Conservation (phyloP, 2,797 vertebrate genomes). For the Melanotaenia boesemani region DNA sequence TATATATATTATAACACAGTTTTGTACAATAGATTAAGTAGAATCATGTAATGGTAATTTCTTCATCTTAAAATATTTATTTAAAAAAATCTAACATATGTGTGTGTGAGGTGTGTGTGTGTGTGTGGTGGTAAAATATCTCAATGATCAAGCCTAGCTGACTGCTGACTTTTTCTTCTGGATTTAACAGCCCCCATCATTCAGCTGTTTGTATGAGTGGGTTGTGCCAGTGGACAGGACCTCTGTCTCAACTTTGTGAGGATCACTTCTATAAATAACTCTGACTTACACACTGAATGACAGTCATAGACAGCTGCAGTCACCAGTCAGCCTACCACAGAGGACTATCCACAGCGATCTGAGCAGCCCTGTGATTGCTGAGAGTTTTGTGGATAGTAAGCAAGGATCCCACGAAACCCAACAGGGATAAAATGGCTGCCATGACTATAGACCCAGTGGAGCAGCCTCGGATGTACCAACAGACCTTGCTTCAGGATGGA, state of each 20-base stretch:
- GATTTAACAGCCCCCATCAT: conserved; percentile 45
- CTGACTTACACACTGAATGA: conserved; percentile 71
- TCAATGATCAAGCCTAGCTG: background rate
- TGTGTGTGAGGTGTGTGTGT: too few species aligned
- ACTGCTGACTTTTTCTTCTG: conserved; percentile 30
- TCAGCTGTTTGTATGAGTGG: conserved; percentile 84
- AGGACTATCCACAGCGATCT: conserved; percentile 35
- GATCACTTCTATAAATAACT: conserved; percentile 87
- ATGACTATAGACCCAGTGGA: conserved; percentile 88
- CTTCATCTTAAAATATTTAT: too few species aligned
- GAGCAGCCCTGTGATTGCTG: conserved; percentile 54
- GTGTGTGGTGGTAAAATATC: too few species aligned
- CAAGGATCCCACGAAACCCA: conserved; percentile 47
- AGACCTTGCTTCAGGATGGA: conserved; percentile 95
- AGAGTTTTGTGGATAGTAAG: conserved; percentile 55
- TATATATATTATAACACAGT: too few species aligned
- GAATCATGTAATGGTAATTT: too few species aligned
- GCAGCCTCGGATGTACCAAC: conserved; percentile 96
- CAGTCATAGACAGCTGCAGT: conserved; percentile 85
- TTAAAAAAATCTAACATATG: too few species aligned
- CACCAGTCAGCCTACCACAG: conserved; percentile 49
- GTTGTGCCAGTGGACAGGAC: conserved; percentile 49
- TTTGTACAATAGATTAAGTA: too few species aligned
- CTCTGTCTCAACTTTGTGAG: conserved; percentile 80
- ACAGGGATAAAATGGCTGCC: conserved; percentile 86